Conservation (phyloP, 1,140 invertebrate species). For the Scaptodrosophila lebanonensis region DNA sequence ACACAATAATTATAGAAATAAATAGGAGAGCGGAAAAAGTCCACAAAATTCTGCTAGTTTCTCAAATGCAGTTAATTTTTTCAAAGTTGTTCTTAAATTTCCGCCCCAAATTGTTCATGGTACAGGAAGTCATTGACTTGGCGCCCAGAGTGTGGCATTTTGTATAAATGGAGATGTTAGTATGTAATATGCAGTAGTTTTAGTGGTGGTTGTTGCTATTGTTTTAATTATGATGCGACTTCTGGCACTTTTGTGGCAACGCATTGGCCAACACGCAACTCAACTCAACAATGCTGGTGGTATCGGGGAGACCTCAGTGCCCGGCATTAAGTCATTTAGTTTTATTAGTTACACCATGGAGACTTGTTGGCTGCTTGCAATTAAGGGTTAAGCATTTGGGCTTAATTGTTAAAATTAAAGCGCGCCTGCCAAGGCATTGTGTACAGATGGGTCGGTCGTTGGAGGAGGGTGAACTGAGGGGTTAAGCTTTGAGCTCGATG, state of each 20-base stretch:
- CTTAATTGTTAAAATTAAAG: constrained; percentile 74
- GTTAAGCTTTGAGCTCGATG: constrained; percentile 8
- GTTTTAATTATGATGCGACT: constrained; percentile 55
- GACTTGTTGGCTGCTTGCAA: constrained; percentile 2
- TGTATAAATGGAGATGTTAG: constrained; percentile 63
- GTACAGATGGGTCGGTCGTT: neutral
- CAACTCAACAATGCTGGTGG: constrained; percentile 23
- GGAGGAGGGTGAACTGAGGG: neutral
- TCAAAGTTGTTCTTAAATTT: neutral
- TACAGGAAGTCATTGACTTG: constrained; percentile 66
- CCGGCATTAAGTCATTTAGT: constrained; percentile 65
- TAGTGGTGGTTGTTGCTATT: constrained; percentile 27
- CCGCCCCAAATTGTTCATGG: neutral
- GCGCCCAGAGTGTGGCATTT: constrained; percentile 42
- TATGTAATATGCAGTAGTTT: constrained; percentile 36
- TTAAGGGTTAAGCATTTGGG: constrained; percentile 56
- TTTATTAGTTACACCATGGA: constrained; percentile 52
- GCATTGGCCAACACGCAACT: constrained; percentile 22
- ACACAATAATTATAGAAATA: no score
- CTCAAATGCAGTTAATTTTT: no score
- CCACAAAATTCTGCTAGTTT: no score
- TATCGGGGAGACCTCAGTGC: neutral
- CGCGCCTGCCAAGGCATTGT: no score
- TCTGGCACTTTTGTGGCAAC: constrained; percentile 51
- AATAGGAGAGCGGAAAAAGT: no score